Conservation (phyloP, 2,113 vertebrate genomes). For the Gadus macrocephalus region DNA sequence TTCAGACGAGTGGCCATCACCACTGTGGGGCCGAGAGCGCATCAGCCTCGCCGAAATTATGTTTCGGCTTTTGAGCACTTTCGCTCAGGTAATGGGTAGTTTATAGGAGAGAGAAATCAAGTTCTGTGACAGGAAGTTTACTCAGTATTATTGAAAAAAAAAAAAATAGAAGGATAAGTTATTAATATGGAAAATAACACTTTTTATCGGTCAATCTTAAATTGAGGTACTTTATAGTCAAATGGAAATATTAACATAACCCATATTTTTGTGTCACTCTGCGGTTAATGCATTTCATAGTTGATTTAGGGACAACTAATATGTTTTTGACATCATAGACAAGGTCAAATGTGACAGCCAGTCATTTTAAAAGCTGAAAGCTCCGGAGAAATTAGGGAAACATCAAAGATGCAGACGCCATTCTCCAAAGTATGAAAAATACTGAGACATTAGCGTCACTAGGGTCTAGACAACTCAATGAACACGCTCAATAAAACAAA, state of each 20-base stretch:
- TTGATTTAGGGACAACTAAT: neutral
- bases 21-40: slow-evolving; percentile 43
- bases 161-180: no score
- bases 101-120: slow-evolving; percentile 26
- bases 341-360: neutral
- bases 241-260: no score
- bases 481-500: no score
- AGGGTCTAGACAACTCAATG: no score
- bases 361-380: slow-evolving; percentile 1
- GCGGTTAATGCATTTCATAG: slow-evolving; percentile 1
- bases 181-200: no score
- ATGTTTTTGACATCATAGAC: neutral
- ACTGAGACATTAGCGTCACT: no score
- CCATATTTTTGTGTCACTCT: no score
- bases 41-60: slow-evolving; percentile 46
- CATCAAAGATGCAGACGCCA: no score
- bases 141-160: no score
- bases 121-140: slow-evolving; percentile 22
- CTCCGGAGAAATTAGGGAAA: neutral
- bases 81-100: slow-evolving; percentile 51
- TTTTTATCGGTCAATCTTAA: no score
- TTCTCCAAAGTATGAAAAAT: no score
- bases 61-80: slow-evolving; percentile 47
- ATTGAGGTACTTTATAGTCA: no score
- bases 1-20: slow-evolving; percentile 54